Base-by-base conservation (phyloP, 2,888 invertebrate genomes). In the Noctua pronuba region DNA sequence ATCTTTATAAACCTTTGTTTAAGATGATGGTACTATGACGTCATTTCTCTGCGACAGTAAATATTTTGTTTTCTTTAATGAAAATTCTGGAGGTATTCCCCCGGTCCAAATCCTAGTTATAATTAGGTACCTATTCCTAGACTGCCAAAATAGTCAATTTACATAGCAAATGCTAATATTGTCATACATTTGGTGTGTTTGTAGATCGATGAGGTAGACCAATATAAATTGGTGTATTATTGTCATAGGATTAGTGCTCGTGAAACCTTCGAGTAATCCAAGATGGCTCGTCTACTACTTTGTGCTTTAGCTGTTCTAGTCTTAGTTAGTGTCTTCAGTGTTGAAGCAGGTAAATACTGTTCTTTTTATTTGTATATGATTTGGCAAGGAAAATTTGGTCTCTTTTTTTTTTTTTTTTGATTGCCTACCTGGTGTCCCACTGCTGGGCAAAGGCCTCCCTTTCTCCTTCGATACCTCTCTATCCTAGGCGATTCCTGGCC, bases 281-380 rank as follows among this genome's bases (percentile, higher is more conserved):
- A 82, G 6, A 82, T 82, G 82, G 80, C 82, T 68, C 82, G 82
- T 55, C 38, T 84, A 24, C n/a, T 64, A n/a, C 6, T 67, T 35
- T 77, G 69, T 55, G 58, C 68, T 1, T 28, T 82, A 16, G 73
- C 73, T 64, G 70, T 60, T 35, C 41, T 84, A 35, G 82, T 83
- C n/a, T 8, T 85, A 28, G 38, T 76, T 41, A 85, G 67, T 68
- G 21, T 55, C 8, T 68, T 73, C 13, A 73, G 49, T 58, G 82
- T 65, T 4, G 73, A 83, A 65, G 77, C 82, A 83, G 83, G 83
- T 83, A 72, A 41, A 41, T 41, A 65, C n/a, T n/a, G 1, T 65
- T 41, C 1, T 28, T 65, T 18, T n/a, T 28, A 18, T n/a, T 65
- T 65, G 0, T 31, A 28, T 58, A 13, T 58, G 16, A 2, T 4